Base-by-base conservation (phyloP, 2,113 vertebrate genomes). In the Forbesichthys agassizii region DNA sequence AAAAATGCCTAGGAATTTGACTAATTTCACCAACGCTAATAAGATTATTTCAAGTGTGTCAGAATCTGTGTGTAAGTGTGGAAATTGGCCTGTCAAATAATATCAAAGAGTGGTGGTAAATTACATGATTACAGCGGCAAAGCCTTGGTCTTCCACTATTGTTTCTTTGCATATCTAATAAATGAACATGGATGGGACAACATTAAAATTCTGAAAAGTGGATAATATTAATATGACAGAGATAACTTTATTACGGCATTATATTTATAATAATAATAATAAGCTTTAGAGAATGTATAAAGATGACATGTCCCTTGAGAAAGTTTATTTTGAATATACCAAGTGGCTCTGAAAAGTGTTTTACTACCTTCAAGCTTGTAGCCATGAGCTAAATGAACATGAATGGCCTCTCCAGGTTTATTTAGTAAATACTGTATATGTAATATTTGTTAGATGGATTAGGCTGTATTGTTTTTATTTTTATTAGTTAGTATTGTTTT, bases 51-150 rank as follows among this genome's bases (percentile, higher is more conserved):
- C 73, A 86, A 92, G 90, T 92, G 92, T 93, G 91, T 93, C 93
- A 91, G 87, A 90, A 86, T 91, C 93, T 93, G 94, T 93, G 94
- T 93, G 93, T 93, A 93, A 90, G 90, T 94, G 92, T 94, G 91
- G 85, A 93, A 93, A 93, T 94, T 94, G 91, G 87, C 89, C 91
- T 93, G 92, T 93, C 92, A 93, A 90, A 92, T 89, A 86, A 89
- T 86, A 91, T 85, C 90, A 82, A 88, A 83, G 84, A 90, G 87
- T 83, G 81, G 85, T 88, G 89, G 90, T 91, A 93, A 94, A 93
- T 92, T 87, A 88, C 80, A 79, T 86, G 89, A 92, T 92, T 91
- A 92, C 79, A 83, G 79, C 65, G 66, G 64, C 79, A 91, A 91
- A 92, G 91, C 89, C 88, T 87, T 36, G 71, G 75, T 42, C 83